phyloP scores from a whole-genome alignment of 2,797 vertebrate species.

The Loris lydekkerianus region DNA sequence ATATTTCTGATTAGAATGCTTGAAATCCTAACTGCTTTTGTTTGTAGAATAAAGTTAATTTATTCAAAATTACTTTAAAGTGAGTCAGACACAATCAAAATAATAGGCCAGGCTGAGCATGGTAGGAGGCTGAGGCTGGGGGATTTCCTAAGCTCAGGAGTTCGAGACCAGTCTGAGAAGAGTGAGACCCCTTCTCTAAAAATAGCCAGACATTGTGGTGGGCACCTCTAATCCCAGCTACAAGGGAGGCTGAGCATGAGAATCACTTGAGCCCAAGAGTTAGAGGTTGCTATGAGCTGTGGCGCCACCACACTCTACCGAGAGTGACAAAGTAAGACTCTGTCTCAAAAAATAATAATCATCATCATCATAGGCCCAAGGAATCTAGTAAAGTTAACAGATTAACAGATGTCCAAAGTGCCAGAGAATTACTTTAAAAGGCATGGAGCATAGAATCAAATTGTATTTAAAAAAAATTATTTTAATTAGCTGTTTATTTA shows the following conservation, averaged over 20 bases:
- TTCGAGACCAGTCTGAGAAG: too few species aligned
- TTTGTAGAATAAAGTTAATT: neutral
- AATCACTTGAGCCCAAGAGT: too few species aligned
- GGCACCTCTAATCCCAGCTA: too few species aligned
- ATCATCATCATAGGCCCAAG: neutral
- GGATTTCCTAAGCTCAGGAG: too few species aligned
- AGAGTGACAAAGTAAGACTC: too few species aligned
- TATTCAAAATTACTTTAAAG: constrained; percentile 21
- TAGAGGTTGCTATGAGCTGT: too few species aligned
- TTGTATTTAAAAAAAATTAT: neutral
- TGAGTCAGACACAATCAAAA: neutral
- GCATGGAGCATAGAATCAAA: neutral
- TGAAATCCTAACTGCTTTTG: neutral
- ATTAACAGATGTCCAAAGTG: neutral
- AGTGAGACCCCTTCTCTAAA: too few species aligned
- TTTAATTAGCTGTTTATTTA: neutral
- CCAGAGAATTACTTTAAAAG: neutral
- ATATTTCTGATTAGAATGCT: neutral
- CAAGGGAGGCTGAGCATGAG: too few species aligned
- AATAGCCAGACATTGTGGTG: too few species aligned
- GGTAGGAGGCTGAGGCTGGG: too few species aligned
- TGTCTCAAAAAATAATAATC: neutral
- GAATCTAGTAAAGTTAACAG: neutral
- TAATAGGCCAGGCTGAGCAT: neutral
- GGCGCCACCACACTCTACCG: too few species aligned